Conservation (phyloP, 2,888 invertebrate genomes). For the Sialis lutaria region DNA sequence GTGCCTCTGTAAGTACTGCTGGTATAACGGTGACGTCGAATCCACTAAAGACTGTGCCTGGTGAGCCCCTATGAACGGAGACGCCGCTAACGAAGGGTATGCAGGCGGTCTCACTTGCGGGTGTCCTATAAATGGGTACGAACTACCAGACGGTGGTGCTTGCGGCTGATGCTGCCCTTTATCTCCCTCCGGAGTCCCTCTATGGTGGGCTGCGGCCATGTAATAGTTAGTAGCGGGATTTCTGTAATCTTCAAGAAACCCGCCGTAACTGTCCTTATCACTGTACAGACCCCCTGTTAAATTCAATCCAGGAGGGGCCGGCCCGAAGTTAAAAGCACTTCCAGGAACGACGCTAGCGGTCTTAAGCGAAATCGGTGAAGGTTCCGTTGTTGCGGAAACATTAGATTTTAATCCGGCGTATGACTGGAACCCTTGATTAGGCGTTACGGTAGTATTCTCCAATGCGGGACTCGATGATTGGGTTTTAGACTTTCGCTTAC, state of each 20-base stretch:
- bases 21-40: slow-evolving; percentile 48
- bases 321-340: slow-evolving; percentile 72
- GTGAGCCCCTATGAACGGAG: slow-evolving; percentile 36
- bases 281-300: slow-evolving; percentile 37
- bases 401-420: slow-evolving; percentile 34
- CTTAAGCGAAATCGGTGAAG: slow-evolving; percentile 39
- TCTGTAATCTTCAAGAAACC: slow-evolving; percentile 51
- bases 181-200: slow-evolving; percentile 24
- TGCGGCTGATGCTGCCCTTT: slow-evolving; percentile 28
- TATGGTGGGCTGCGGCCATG: slow-evolving; percentile 24
- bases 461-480: slow-evolving; percentile 11
- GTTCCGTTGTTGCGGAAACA: slow-evolving; percentile 19
- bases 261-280: slow-evolving; percentile 46
- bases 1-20: slow-evolving; percentile 48
- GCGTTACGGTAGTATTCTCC: slow-evolving; percentile 18
- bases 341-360: slow-evolving; percentile 58
- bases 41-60: slow-evolving; percentile 34
- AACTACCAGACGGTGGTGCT: slow-evolving; percentile 27
- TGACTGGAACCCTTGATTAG: slow-evolving; percentile 35
- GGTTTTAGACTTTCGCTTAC: slow-evolving; percentile 14
- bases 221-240: slow-evolving; percentile 42
- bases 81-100: slow-evolving; percentile 35
- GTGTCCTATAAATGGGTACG: slow-evolving; percentile 19
- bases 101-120: slow-evolving; percentile 38
- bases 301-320: slow-evolving; percentile 40